phyloP scores from a whole-genome alignment of 2,113 vertebrate genomes.

The Talpa occidentalis region DNA sequence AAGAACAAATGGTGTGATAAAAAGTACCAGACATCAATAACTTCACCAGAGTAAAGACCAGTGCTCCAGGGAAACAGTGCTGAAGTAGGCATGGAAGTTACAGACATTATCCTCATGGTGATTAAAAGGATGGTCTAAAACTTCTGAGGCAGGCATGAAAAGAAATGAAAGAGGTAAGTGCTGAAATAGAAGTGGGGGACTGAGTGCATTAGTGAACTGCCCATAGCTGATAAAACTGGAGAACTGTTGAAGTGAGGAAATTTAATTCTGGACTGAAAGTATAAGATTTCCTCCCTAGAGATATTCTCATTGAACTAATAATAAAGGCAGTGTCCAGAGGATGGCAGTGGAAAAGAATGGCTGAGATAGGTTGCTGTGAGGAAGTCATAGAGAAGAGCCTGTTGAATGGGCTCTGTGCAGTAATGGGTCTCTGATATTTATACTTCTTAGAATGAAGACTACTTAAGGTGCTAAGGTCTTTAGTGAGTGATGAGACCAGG shows the following conservation, averaged over 20 bases:
- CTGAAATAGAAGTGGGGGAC: background rate
- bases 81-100: background rate
- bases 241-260: too few species aligned
- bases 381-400: background rate
- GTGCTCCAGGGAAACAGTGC: background rate
- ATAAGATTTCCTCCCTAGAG: background rate
- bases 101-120: background rate
- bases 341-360: too few species aligned
- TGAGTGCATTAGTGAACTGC: accelerated
- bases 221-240: background rate
- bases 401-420: accelerated
- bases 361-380: accelerated
- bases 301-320: background rate
- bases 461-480: background rate
- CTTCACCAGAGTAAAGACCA: background rate
- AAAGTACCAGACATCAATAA: background rate
- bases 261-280: background rate
- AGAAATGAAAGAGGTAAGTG: background rate
- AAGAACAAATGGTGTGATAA: background rate
- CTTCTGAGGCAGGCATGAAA: background rate
- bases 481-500: background rate
- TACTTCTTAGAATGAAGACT: background rate
- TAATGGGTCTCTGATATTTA: background rate
- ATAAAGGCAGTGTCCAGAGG: background rate
- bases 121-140: background rate